Conservation (phyloP, 2,113 vertebrate species). For the Pongo pygmaeus region DNA sequence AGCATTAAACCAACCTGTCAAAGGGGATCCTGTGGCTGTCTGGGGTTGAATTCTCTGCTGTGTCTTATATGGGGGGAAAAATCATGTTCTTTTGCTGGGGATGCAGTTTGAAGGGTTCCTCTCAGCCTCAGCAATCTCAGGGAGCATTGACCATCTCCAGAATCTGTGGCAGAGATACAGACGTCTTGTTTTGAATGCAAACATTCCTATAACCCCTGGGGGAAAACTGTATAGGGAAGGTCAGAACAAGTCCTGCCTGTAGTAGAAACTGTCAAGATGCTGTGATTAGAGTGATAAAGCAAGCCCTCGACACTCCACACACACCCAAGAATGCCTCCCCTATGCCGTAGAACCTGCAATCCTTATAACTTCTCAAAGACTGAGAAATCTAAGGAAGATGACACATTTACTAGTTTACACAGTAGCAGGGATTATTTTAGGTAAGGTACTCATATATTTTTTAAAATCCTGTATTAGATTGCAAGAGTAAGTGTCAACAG, state of each 20-base stretch:
- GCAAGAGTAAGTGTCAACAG: neutral
- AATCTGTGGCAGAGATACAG: neutral
- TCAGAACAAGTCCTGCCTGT: neutral
- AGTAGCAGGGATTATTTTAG: neutral
- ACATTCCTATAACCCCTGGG: neutral
- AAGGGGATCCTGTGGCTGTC: neutral
- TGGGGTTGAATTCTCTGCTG: neutral
- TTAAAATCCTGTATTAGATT: neutral
- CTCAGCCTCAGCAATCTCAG: neutral
- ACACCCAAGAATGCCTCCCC: neutral
- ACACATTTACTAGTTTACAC: neutral
- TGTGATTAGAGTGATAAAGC: neutral
- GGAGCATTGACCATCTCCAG: neutral
- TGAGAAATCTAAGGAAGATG: neutral
- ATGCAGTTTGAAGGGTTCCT: neutral
- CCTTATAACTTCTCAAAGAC: neutral
- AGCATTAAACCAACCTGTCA: neutral
- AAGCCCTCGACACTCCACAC: neutral
- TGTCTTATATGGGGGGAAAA: neutral
- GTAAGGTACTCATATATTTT: neutral
- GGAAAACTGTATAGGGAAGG: neutral
- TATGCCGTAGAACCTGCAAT: neutral
- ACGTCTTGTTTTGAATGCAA: neutral
- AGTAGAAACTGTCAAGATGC: neutral
- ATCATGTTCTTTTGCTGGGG: neutral